phyloP scores from a whole-genome alignment of 2,113 vertebrate genomes.

The Tonatia bakeri region DNA sequence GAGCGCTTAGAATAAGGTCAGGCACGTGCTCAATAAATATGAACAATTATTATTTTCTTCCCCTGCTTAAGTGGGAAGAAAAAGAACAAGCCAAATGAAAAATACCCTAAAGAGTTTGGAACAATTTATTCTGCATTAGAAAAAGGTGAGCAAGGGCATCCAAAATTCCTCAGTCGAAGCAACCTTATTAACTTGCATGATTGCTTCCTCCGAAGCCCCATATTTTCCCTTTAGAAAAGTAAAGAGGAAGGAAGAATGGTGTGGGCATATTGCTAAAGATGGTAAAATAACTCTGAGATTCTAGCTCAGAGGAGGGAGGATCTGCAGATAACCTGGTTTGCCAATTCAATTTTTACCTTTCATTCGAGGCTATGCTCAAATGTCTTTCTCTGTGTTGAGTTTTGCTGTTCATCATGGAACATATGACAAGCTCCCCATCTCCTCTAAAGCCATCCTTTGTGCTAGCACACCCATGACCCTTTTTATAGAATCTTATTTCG shows the following conservation, averaged over 20 bases:
- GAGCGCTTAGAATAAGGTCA: not conserved
- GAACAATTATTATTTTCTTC: slow-evolving; percentile 13
- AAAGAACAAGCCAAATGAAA: not conserved
- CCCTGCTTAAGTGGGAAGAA: not conserved
- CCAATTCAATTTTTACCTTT: not conserved
- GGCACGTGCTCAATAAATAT: not conserved
- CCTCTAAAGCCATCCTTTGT: not conserved
- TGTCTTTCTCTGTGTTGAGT: not conserved
- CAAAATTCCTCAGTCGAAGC: slow-evolving; percentile 4
- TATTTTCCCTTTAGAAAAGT: slow-evolving; percentile 5
- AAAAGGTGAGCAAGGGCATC: not conserved
- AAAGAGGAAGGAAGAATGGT: not conserved
- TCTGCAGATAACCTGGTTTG: not conserved
- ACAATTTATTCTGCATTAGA: slow-evolving; percentile 2
- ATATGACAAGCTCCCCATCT: not conserved
- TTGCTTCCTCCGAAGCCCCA: not conserved
- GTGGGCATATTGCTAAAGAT: not conserved
- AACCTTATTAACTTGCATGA: slow-evolving; percentile 1
- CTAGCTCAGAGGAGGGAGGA: not conserved
- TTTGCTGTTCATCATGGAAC: not conserved
- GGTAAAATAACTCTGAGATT: slow-evolving; percentile 2
- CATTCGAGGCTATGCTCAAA: not conserved
- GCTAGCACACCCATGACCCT: not conserved
- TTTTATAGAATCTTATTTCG: not conserved
- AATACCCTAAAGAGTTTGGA: not conserved